Base-by-base conservation (phyloP, 2,797 vertebrate genomes). In the Pterois miles region DNA sequence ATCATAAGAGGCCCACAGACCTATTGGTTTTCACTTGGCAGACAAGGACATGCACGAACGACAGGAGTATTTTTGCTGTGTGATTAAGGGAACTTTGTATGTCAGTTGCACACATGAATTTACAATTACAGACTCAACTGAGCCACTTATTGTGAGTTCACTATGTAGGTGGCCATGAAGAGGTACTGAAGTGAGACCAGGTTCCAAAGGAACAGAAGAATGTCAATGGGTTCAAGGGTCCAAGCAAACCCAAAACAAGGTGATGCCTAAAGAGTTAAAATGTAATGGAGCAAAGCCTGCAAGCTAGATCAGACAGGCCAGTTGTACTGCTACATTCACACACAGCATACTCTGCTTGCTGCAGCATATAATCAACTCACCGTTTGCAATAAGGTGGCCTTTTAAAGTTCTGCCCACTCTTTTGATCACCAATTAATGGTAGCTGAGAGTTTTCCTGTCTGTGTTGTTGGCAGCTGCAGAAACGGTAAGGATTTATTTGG, bases 151-250 rank as follows among this genome's bases (percentile, higher is more conserved):
- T n/a, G n/a, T n/a, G n/a, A 50, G 12, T 52, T 68, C 25, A 36
- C 74, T 4, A 56, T 56, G 66, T 67, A 74, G 76, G 74, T 67
- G 72, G 80, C 25, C 65, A 25, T 58, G 20, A 72, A 50, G 40
- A 50, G 36, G 12, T 36, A 27, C 22, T 59, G 46, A 72, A 59
- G n/a, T 70, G 50, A 70, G 64, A 84, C 67, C 23, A 50, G 50
- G 31, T 20, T 68, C 16, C 48, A 74, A 67, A 66, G 65, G 38
- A 74, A 70, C 63, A 64, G 54, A 80, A 38, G 48, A 85, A 81
- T 53, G 58, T 78, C 36, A 58, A 8, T 73, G 40, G 80, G 63
- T 80, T 82, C 53, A 76, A 66, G 71, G 66, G 70, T 78, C 54
- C 34, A 46, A 60, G 54, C 53, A 70, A 83, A 74, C 50, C 71